These are phyloP conservation scores for Stictocephala bisonia DNA, from an alignment of 2,888 invertebrate genomes.

Conservation along the genomic window DNA sequence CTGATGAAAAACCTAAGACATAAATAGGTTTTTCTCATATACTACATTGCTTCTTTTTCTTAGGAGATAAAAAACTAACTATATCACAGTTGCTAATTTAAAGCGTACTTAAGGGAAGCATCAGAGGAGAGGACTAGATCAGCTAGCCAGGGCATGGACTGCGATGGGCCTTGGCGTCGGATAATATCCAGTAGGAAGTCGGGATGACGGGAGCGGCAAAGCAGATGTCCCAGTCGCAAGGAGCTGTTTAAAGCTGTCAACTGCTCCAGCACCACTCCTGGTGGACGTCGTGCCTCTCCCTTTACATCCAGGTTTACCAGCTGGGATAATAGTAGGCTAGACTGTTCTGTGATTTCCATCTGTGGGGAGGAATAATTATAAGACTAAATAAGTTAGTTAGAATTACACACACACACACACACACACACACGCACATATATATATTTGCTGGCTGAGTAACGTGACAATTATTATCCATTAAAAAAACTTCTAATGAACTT, in stretches of 20 bases:
- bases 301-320: conserved; percentile 87
- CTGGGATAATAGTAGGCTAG: conserved; percentile 83
- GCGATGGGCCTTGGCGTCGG: conserved; percentile 85
- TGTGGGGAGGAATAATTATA: too few species aligned
- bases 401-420: too few species aligned
- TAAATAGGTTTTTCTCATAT: too few species aligned
- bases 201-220: conserved; percentile 89
- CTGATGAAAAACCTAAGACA: too few species aligned
- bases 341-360: conserved; percentile 88
- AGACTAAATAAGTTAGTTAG: too few species aligned
- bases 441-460: too few species aligned
- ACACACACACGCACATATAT: too few species aligned
- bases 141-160: conserved; percentile 97
- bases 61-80: conserved; percentile 8
- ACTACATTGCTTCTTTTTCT: background rate
- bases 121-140: conserved; percentile 93
- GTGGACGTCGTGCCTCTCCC: conserved; percentile 86
- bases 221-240: conserved; percentile 86
- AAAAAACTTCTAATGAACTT: too few species aligned
- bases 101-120: conserved; percentile 74
- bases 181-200: conserved; percentile 94
- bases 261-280: conserved; percentile 80
- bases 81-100: too few species aligned
- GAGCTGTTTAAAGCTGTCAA: conserved; percentile 80
- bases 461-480: too few species aligned